Percentiles rank a stretch among this genome's conserved stretches.
Conservation (phyloP, 2,888 invertebrate species). For the Andrena minutula region DNA sequence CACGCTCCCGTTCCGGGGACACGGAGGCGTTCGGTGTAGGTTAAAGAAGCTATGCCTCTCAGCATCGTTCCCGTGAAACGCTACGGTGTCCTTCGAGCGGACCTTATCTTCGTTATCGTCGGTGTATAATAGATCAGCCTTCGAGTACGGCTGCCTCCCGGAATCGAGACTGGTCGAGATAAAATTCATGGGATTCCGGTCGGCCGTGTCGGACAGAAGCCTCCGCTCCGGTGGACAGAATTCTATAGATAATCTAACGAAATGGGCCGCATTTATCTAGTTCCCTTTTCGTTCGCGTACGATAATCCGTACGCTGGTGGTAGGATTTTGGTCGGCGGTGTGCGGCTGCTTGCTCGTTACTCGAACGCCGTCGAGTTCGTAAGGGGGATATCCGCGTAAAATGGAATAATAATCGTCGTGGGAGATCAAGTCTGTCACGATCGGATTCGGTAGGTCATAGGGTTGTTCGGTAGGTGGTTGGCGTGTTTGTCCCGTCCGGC, state of each 20-base stretch:
- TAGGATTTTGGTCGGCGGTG: slow-evolving; percentile 9
- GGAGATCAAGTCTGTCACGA: slow-evolving; percentile 37
- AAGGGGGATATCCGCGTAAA: not conserved
- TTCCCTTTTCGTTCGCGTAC: slow-evolving; percentile 37
- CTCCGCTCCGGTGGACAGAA: slow-evolving; percentile 20
- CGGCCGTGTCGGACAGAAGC: not conserved
- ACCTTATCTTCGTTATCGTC: slow-evolving; percentile 7
- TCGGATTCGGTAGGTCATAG: slow-evolving; percentile 64
- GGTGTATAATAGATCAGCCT: no score
- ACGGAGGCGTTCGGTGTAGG: slow-evolving; percentile 37
- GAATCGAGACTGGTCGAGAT: not conserved
- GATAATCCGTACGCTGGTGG: slow-evolving; percentile 2
- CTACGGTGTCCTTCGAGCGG: slow-evolving; percentile 5
- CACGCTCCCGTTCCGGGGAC: slow-evolving; percentile 5
- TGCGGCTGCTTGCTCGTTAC: not conserved
- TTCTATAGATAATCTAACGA: slow-evolving; percentile 48
- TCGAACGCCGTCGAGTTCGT: not conserved
- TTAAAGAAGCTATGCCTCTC: slow-evolving; percentile 44
- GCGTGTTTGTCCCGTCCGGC: slow-evolving; percentile 50
- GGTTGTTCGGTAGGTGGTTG: slow-evolving; percentile 68
- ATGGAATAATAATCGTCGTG: slow-evolving; percentile 5
- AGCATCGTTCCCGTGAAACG: slow-evolving; percentile 37
- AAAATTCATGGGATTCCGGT: not conserved
- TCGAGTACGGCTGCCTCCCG: not conserved
- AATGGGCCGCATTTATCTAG: slow-evolving; percentile 56